Conservation (phyloP, 2,888 invertebrate species). For the Apamea epomidion region DNA sequence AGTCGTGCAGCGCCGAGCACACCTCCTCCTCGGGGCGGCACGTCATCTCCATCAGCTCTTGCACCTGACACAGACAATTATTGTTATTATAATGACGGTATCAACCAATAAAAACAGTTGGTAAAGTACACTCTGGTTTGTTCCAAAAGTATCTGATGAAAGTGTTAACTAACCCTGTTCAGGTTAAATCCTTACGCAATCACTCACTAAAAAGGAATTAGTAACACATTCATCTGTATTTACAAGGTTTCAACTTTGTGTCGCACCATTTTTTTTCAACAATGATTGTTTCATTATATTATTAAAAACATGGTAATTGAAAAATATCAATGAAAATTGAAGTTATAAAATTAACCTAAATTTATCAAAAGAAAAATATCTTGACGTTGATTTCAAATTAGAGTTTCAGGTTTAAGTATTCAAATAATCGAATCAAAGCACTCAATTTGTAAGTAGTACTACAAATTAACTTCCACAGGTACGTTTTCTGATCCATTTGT, state of each 20-base stretch:
- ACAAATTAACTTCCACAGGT: neutral
- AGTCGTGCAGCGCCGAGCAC: constrained; percentile 97
- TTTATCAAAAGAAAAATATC: too few species aligned
- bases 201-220: too few species aligned
- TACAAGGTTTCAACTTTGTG: too few species aligned
- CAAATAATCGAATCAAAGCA: neutral
- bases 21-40: constrained; percentile 97
- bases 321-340: too few species aligned
- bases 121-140: neutral
- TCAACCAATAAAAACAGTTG: neutral
- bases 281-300: too few species aligned
- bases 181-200: neutral
- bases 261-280: too few species aligned
- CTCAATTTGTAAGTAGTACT: neutral
- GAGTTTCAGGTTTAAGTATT: neutral
- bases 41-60: constrained; percentile 97
- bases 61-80: constrained; percentile 89
- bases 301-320: too few species aligned
- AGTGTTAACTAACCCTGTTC: neutral
- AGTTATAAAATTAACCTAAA: too few species aligned
- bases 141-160: neutral
- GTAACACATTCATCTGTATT: too few species aligned
- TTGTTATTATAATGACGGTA: neutral
- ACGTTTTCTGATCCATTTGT: too few species aligned
- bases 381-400: too few species aligned